Percentiles rank a stretch among this genome's conserved stretches.
Conservation (phyloP, 2,113 vertebrate genomes). For the Ceratotherium simum region DNA sequence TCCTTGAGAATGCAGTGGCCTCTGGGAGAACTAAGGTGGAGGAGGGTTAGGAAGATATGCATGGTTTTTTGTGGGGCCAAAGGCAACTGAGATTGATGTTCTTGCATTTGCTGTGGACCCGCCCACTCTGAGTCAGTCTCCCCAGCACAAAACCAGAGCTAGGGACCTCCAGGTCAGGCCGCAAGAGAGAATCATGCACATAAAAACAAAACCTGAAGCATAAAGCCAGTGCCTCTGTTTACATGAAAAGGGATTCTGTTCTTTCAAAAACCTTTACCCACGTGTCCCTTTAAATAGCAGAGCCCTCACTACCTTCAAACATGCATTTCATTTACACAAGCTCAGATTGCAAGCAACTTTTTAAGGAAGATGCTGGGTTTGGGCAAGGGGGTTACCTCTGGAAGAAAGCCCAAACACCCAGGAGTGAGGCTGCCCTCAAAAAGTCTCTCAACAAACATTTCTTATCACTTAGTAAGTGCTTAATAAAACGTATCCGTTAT, state of each 20-base stretch:
- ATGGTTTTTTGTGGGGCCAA: neutral
- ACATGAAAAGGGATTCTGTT: neutral
- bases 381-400: neutral
- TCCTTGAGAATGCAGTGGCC: neutral
- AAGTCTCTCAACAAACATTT: neutral
- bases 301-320: neutral
- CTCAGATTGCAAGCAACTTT: neutral
- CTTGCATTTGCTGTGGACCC: neutral
- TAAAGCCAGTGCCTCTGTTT: neutral
- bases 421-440: neutral
- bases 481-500: neutral
- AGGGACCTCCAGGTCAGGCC: neutral
- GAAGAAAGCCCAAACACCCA: neutral
- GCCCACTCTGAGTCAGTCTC: neutral
- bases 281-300: neutral
- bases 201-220: neutral
- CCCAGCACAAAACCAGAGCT: neutral
- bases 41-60: neutral
- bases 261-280: neutral
- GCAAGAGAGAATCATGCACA: neutral
- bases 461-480: neutral
- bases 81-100: neutral
- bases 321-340: neutral
- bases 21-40: neutral
- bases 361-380: neutral